Percentiles rank a stretch among this genome's conserved stretches.
These are phyloP conservation scores for Diadumene lineata DNA, from an alignment of 92 coral and sea anemone species.

Conservation along the genomic window DNA sequence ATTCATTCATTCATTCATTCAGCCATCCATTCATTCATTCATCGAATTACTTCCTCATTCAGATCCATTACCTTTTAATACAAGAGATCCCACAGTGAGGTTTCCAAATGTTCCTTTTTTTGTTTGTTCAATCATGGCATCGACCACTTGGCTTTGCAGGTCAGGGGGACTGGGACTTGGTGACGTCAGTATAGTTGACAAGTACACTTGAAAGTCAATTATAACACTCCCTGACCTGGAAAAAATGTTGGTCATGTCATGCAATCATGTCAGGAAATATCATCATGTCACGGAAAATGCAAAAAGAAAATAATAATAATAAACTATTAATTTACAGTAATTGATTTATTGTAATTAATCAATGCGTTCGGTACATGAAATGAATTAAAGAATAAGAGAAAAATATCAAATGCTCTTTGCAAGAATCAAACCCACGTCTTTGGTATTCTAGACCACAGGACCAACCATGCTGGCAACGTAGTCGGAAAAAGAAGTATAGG, in stretches of 20 bases:
- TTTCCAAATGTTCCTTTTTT: constrained; percentile 19
- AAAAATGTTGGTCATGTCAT: neutral
- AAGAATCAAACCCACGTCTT: too few species aligned
- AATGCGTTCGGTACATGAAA: too few species aligned
- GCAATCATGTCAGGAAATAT: neutral
- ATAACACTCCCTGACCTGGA: constrained; percentile 19
- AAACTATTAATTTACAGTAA: neutral
- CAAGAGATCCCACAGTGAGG: constrained; percentile 11
- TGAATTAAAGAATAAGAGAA: too few species aligned
- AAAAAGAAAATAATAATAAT: neutral
- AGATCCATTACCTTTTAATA: constrained; percentile 16
- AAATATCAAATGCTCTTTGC: too few species aligned
- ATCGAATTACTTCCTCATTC: neutral
- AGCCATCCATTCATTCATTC: neutral
- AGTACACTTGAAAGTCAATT: constrained; percentile 9
- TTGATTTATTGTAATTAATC: neutral
- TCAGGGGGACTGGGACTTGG: constrained; percentile 20
- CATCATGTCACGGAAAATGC: neutral
- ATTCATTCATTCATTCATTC: neutral
- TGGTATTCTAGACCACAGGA: too few species aligned
- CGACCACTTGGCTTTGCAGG: constrained; percentile 2
- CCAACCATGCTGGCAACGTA: too few species aligned
- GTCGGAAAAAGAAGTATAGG: too few species aligned
- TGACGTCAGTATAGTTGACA: neutral
- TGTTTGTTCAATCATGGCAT: constrained; percentile 20